A percentile compares a stretch with the other conserved stretches of the same genome.
Conservation (phyloP, 2,888 invertebrate genomes). For the Podabrus alpinus region DNA sequence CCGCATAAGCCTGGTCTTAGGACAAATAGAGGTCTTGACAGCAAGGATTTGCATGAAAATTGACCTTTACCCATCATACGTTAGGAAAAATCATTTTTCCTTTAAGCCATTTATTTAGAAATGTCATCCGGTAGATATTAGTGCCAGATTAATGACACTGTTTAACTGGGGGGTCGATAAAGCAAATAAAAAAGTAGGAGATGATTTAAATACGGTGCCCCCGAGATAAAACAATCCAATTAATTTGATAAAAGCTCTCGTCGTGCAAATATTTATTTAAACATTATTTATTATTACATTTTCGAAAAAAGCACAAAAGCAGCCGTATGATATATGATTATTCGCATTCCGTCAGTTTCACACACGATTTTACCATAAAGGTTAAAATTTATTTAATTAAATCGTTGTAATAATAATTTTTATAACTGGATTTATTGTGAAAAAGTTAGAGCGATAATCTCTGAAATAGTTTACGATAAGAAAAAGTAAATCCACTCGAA, state of each 20-base stretch:
- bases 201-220: conserved; percentile 21
- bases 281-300: conserved; percentile 16
- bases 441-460: not conserved
- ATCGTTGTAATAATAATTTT: not conserved
- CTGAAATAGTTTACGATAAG: not conserved
- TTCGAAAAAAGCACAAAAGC: not conserved
- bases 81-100: conserved; percentile 33
- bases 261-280: conserved; percentile 10
- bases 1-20: conserved; percentile 39
- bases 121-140: conserved; percentile 27
- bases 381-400: conserved; percentile 1
- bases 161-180: conserved; percentile 9
- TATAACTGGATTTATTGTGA: not conserved
- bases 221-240: conserved; percentile 19
- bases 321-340: not conserved
- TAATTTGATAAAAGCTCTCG: conserved; percentile 17
- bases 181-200: conserved; percentile 23
- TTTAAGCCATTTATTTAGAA: conserved; percentile 26
- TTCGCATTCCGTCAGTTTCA: not conserved
- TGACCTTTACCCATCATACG: conserved; percentile 43
- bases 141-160: conserved; percentile 26
- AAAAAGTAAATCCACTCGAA: not conserved
- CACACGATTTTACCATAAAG: not conserved
- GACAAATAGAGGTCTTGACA: conserved; percentile 48
- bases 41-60: conserved; percentile 50